A percentile compares a stretch with the other conserved stretches of the same genome.
These are phyloP conservation scores for Blastobasis adustella DNA, from an alignment of 2,888 invertebrate genomes.

Conservation along the genomic window DNA sequence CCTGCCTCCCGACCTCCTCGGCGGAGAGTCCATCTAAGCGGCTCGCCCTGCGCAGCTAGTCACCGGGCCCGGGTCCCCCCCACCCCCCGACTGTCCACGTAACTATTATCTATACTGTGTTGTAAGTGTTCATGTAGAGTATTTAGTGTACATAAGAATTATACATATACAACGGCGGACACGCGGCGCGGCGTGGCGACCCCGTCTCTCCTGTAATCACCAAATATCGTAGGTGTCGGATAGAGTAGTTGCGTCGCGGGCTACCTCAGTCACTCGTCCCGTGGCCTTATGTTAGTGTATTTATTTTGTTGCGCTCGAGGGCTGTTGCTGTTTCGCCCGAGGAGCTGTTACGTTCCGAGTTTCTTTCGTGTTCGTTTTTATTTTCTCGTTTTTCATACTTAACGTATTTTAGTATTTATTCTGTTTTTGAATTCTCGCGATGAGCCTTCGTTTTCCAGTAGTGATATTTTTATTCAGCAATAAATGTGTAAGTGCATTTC, in stretches of 20 bases:
- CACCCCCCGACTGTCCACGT: slow-evolving; percentile 58
- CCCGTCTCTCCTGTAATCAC: slow-evolving; percentile 25
- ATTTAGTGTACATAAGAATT: slow-evolving; percentile 65
- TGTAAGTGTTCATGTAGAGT: slow-evolving; percentile 68
- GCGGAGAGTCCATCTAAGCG: slow-evolving; percentile 87
- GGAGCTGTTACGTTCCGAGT: slow-evolving; percentile 63
- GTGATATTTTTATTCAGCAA: slow-evolving; percentile 75
- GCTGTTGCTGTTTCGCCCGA: slow-evolving; percentile 69
- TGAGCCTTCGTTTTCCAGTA: slow-evolving; percentile 70
- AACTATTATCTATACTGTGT: slow-evolving; percentile 60
- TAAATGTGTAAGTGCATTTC: slow-evolving; percentile 70
- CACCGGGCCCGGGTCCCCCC: slow-evolving; percentile 47
- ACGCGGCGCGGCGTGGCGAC: slow-evolving; percentile 22
- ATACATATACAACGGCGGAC: slow-evolving; percentile 56
- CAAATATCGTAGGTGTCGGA: slow-evolving; percentile 46
- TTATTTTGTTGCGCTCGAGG: slow-evolving; percentile 69
- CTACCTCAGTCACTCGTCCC: slow-evolving; percentile 71
- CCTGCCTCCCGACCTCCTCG: slow-evolving; percentile 90
- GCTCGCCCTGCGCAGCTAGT: slow-evolving; percentile 53
- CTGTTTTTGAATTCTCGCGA: slow-evolving; percentile 59
- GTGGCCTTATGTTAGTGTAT: slow-evolving; percentile 64
- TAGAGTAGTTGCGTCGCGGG: slow-evolving; percentile 63
- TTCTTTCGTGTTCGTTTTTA: slow-evolving; percentile 65
- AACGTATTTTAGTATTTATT: slow-evolving; percentile 67
- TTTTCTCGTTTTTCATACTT: slow-evolving; percentile 50